Percentiles rank a stretch among this genome's conserved stretches.
These are phyloP conservation scores for Mormyrus lacerda DNA, from an alignment of 2,113 vertebrate genomes.

Conservation along the genomic window DNA sequence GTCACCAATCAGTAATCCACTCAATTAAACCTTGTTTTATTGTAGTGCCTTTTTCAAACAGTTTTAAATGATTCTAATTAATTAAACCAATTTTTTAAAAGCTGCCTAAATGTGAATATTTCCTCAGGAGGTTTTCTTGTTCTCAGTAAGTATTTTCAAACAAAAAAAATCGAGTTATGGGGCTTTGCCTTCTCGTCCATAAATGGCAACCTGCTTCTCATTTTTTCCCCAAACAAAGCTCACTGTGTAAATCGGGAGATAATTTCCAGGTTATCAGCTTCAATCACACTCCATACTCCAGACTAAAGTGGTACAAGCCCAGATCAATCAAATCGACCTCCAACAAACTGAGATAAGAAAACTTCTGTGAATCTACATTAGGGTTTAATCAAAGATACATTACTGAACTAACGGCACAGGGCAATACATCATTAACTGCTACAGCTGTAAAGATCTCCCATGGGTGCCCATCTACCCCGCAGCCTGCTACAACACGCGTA, in stretches of 20 bases:
- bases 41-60: background rate
- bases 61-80: slow-evolving; percentile 2
- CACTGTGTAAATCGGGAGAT: slow-evolving; percentile 2
- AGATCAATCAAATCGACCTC: background rate
- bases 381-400: background rate
- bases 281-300: background rate
- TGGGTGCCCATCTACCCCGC: background rate
- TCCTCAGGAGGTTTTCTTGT: background rate
- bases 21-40: background rate
- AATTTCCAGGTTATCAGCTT: slow-evolving; percentile 5
- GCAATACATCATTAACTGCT: background rate
- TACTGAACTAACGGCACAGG: background rate
- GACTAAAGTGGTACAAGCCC: background rate
- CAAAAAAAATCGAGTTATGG: background rate
- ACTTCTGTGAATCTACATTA: background rate
- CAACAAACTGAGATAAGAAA: background rate
- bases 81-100: background rate
- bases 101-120: background rate
- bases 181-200: background rate
- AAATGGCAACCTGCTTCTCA: background rate
- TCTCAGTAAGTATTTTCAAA: background rate
- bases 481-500: background rate
- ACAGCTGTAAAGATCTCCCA: background rate
- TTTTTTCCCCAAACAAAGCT: background rate
- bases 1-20: background rate